Evolutionary conservation across 2,113 vertebrate species (phyloP).

Genomic region (Osmerus eperlanus): DNA sequence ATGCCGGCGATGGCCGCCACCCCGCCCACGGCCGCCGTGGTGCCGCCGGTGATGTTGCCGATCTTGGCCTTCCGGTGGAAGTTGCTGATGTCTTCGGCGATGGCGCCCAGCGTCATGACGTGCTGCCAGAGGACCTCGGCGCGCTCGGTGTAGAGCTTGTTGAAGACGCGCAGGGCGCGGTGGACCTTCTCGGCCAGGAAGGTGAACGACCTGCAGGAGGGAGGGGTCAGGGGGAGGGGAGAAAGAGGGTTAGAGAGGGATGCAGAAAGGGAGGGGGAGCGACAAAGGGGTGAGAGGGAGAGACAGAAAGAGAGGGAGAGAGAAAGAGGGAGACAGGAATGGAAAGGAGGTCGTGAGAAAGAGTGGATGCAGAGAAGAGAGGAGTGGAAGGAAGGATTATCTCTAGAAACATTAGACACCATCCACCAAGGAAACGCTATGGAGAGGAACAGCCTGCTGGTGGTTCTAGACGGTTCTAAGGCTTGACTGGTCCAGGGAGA

Average conservation of each 20-base stretch:
- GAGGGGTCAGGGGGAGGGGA: neutral
- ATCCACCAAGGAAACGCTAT: too few relatives aligned
- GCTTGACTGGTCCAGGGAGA: too few relatives aligned
- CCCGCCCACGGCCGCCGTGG: constrained; percentile 67
- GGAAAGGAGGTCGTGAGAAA: neutral
- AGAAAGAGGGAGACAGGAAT: neutral
- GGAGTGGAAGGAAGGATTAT: too few relatives aligned
- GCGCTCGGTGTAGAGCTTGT: constrained; percentile 69
- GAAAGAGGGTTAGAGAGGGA: neutral
- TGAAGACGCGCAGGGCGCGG: constrained; percentile 65
- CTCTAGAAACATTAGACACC: too few relatives aligned
- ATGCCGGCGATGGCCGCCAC: constrained; percentile 68
- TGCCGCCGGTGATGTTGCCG: constrained; percentile 68
- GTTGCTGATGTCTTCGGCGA: constrained; percentile 63
- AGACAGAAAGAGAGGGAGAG: neutral
- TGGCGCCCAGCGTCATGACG: constrained; percentile 55
- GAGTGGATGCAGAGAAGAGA: too few relatives aligned
- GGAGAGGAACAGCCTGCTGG: too few relatives aligned
- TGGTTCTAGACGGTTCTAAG: too few relatives aligned
- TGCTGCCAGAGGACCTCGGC: constrained; percentile 72
- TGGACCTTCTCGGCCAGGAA: constrained; percentile 67
- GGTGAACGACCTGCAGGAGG: constrained; percentile 56
- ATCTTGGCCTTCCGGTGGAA: constrained; percentile 71
- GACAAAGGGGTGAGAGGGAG: neutral
- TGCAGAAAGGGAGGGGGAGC: neutral